These are phyloP conservation scores for Mus spretus DNA, from an alignment of 2,797 vertebrate species.

Conservation along the genomic window DNA sequence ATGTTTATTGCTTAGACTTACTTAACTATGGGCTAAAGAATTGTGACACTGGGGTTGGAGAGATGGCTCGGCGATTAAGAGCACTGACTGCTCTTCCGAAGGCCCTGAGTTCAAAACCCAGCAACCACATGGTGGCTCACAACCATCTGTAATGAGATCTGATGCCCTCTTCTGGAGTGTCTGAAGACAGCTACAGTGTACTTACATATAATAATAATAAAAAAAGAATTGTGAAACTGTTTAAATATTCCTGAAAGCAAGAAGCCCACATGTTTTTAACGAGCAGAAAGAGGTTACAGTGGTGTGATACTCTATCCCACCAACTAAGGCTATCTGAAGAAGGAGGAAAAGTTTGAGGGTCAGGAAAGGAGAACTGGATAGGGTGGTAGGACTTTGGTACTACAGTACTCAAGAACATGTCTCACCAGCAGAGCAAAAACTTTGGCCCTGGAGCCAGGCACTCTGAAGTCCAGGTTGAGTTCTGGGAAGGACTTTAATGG, in stretches of 20 bases:
- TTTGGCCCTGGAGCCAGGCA: neutral
- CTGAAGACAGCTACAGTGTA: too few relatives aligned
- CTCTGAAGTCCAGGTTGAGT: neutral
- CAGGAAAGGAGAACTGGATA: neutral
- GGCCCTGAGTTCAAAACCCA: too few relatives aligned
- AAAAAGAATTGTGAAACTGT: constrained; percentile 17
- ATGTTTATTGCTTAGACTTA: neutral
- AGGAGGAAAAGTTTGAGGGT: neutral
- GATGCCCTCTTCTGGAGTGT: too few relatives aligned
- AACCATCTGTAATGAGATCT: too few relatives aligned
- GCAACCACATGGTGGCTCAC: too few relatives aligned
- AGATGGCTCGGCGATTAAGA: too few relatives aligned
- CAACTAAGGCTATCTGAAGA: neutral
- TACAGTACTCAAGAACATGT: neutral
- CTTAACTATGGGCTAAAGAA: constrained; percentile 46
- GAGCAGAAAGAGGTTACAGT: neutral
- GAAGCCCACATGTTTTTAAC: neutral
- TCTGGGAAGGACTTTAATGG: neutral
- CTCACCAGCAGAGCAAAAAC: neutral
- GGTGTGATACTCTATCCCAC: neutral
- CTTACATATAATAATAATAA: too few relatives aligned
- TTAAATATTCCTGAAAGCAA: neutral
- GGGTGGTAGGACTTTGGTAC: neutral
- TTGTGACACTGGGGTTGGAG: neutral
- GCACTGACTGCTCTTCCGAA: too few relatives aligned